These are phyloP conservation scores for sheep (Ovis aries) DNA, from an alignment of 2,113 vertebrate genomes.

Conservation along the genomic window DNA sequence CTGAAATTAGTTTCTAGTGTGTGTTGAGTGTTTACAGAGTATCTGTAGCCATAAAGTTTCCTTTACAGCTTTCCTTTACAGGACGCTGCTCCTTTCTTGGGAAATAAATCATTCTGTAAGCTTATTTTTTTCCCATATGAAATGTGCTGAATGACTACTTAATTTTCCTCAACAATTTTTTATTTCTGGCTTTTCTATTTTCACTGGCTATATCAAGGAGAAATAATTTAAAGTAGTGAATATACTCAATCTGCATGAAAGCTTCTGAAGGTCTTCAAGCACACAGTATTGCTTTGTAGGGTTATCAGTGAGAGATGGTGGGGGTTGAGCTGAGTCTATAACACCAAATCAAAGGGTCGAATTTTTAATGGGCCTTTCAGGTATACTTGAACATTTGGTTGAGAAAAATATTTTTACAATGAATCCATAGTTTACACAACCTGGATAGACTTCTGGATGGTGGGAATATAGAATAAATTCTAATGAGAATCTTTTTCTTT, in stretches of 20 bases:
- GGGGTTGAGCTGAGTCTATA: not conserved
- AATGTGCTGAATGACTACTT: not conserved
- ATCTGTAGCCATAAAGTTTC: not conserved
- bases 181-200: not conserved
- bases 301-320: not conserved
- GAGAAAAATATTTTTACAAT: not conserved
- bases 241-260: not conserved
- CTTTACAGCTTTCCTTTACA: not conserved
- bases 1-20: not conserved
- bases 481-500: not conserved
- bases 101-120: not conserved
- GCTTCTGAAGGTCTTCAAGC: not conserved
- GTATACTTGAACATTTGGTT: not conserved
- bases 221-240: not conserved
- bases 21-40: not conserved
- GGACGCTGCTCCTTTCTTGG: not conserved
- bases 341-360: not conserved
- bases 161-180: not conserved
- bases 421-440: not conserved
- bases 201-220: not conserved
- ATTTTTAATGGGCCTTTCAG: not conserved
- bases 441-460: not conserved
- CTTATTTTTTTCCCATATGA: not conserved
- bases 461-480: not conserved
- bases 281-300: not conserved